phyloP scores from a whole-genome alignment of 2,113 vertebrate genomes.

The Sus scrofa region DNA sequence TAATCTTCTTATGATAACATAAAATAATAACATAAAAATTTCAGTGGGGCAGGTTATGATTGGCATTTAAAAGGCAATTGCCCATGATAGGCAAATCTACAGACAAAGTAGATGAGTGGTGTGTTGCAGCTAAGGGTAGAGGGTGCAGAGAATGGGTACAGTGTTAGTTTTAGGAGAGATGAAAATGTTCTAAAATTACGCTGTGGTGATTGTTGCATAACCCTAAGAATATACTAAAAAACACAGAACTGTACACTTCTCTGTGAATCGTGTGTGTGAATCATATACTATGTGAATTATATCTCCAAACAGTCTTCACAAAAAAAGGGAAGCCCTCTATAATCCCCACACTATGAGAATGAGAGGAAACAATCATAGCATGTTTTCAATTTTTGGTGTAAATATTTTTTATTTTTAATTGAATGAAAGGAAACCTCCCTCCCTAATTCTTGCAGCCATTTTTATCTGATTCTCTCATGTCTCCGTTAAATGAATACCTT shows the following conservation, averaged over 20 bases:
- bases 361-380: slow-evolving; percentile 25
- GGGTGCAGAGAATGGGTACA: not conserved
- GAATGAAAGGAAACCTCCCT: slow-evolving; percentile 18
- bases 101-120: not conserved
- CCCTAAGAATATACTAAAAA: not conserved
- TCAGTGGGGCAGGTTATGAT: not conserved
- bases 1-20: not conserved
- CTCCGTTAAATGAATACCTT: slow-evolving; percentile 60
- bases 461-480: slow-evolving; percentile 32
- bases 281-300: not conserved
- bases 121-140: not conserved
- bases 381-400: slow-evolving; percentile 22
- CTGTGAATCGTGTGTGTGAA: too few relatives aligned
- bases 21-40: slow-evolving; percentile 33
- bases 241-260: not conserved
- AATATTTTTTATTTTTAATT: slow-evolving; percentile 50
- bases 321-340: not conserved
- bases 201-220: slow-evolving; percentile 27
- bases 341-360: not conserved
- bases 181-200: slow-evolving; percentile 51
- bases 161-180: not conserved
- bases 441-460: not conserved
- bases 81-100: not conserved
- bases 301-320: not conserved
- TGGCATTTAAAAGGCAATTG: not conserved